Conservation (phyloP, 2,113 vertebrate genomes). For the Podilymbus podiceps region DNA sequence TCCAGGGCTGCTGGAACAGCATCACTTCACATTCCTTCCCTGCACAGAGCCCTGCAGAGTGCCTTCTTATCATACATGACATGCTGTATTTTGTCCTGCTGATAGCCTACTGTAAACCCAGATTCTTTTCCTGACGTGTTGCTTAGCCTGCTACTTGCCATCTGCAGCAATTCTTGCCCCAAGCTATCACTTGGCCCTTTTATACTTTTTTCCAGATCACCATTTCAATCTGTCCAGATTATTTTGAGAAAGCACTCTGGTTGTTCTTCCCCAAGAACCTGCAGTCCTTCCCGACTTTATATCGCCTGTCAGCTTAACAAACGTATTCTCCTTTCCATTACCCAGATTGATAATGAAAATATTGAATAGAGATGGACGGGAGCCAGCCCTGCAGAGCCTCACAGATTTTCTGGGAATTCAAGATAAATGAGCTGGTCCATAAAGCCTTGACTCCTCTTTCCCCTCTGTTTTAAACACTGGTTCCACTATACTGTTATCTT, state of each 20-base stretch:
- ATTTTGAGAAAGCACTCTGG: background rate
- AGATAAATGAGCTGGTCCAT: background rate
- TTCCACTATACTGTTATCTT: background rate
- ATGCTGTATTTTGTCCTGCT: background rate
- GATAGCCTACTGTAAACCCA: background rate
- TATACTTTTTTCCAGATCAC: slow-evolving; percentile 7
- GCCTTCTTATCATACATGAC: background rate
- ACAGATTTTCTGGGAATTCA: slow-evolving; percentile 54
- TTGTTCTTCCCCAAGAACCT: background rate
- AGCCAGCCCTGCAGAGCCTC: slow-evolving; percentile 57
- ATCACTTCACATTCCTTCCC: background rate
- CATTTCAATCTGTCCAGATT: background rate
- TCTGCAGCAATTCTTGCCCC: background rate
- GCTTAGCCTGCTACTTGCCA: background rate
- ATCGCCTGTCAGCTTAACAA: slow-evolving; percentile 54
- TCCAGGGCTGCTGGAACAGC: background rate
- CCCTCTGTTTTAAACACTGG: background rate
- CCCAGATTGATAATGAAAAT: slow-evolving; percentile 55
- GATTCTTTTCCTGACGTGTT: background rate
- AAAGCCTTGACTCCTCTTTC: background rate
- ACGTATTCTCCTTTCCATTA: slow-evolving; percentile 45
- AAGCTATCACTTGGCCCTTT: background rate
- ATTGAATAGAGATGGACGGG: slow-evolving; percentile 39
- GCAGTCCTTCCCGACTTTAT: background rate
- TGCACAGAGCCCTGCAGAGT: background rate